Evolutionary conservation across 2,888 invertebrate species (phyloP).

Genomic region (Agapetus fuscipes): DNA sequence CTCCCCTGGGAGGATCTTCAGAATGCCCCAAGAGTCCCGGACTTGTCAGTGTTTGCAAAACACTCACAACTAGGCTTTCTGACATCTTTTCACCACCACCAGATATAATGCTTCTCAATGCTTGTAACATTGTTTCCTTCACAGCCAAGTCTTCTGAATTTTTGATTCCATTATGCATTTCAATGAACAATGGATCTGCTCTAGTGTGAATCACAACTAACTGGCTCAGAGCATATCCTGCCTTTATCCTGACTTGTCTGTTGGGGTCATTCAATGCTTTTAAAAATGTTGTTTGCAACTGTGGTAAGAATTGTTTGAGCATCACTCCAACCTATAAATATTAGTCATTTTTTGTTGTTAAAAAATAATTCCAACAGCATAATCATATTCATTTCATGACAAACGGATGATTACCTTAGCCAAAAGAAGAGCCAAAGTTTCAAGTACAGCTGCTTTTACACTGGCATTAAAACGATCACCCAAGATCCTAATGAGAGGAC

Average conservation of each 20-base stretch:
- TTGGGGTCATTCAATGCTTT: slow-evolving; percentile 89
- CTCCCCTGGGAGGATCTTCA: slow-evolving; percentile 73
- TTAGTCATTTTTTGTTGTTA: too few relatives aligned
- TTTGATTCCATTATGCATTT: slow-evolving; percentile 80
- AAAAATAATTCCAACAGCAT: too few relatives aligned
- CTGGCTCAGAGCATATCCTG: slow-evolving; percentile 78
- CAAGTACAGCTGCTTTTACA: slow-evolving; percentile 92
- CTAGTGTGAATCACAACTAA: slow-evolving; percentile 86
- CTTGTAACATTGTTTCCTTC: slow-evolving; percentile 89
- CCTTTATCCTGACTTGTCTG: slow-evolving; percentile 79
- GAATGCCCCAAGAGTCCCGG: slow-evolving; percentile 54
- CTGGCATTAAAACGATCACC: slow-evolving; percentile 91
- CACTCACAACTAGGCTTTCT: slow-evolving; percentile 63
- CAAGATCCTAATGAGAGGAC: slow-evolving; percentile 93
- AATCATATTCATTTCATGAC: too few relatives aligned
- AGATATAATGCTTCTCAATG: slow-evolving; percentile 72
- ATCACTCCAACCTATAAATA: slow-evolving; percentile 72
- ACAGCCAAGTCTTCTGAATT: slow-evolving; percentile 75
- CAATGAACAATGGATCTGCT: slow-evolving; percentile 90
- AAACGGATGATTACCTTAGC: slow-evolving; percentile 56
- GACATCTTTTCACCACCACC: slow-evolving; percentile 86
- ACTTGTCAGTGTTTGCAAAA: slow-evolving; percentile 57
- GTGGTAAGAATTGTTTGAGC: slow-evolving; percentile 96
- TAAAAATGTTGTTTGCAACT: slow-evolving; percentile 95
- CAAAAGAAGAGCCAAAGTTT: slow-evolving; percentile 85